Evolutionary conservation across 2,888 invertebrate genomes (phyloP).

Genomic region (Siphlonurus alternatus): DNA sequence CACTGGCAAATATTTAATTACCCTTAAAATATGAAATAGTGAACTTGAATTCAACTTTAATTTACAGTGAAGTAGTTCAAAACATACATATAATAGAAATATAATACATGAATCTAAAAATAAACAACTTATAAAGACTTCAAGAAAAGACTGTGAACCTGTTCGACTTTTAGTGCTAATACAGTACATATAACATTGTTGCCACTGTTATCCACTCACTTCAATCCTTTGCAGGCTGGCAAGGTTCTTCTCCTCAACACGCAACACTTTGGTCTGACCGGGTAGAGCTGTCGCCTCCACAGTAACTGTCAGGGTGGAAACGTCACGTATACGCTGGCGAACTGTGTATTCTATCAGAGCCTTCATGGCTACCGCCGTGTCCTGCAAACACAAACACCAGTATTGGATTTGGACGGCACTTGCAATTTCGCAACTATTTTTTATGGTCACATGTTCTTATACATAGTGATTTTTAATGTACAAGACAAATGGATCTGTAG

Average conservation of each 20-base stretch:
- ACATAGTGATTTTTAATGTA: too few species aligned
- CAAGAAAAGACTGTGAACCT: too few species aligned
- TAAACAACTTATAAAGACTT: too few species aligned
- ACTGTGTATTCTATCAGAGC: conserved; percentile 81
- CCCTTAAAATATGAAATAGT: conserved; percentile 13
- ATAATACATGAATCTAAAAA: neutral
- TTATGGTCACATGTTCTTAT: too few species aligned
- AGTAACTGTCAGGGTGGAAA: conserved; percentile 57
- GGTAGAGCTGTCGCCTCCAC: conserved; percentile 70
- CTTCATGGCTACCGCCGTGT: conserved; percentile 74
- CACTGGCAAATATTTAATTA: too few species aligned
- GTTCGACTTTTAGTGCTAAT: too few species aligned
- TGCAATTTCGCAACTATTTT: neutral
- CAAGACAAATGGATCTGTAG: too few species aligned
- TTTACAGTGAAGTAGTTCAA: too few species aligned
- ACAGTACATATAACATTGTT: too few species aligned
- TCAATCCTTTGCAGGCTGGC: conserved; percentile 63
- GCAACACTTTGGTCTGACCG: conserved; percentile 44
- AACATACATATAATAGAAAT: too few species aligned
- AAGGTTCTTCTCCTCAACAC: conserved; percentile 57
- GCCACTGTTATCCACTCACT: too few species aligned
- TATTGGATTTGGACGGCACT: neutral
- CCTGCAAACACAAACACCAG: conserved; percentile 34
- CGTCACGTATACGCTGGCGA: conserved; percentile 67
- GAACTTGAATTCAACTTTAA: neutral